phyloP scores from a whole-genome alignment of 2,888 invertebrate genomes.

The Drosophila algonquin region DNA sequence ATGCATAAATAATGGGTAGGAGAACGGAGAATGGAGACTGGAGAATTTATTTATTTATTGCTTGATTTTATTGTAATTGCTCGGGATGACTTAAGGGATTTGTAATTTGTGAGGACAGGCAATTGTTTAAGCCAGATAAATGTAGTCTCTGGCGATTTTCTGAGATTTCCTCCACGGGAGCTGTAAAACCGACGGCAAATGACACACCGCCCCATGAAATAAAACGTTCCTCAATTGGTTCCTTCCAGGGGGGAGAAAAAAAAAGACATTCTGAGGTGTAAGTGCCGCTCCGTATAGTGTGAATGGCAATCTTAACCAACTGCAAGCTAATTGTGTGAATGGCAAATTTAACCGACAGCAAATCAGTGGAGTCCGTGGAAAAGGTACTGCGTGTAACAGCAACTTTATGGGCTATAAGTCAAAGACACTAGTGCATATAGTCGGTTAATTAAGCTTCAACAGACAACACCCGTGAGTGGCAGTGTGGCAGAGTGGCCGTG shows the following conservation, averaged over 20 bases:
- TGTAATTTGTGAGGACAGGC: slow-evolving; percentile 54
- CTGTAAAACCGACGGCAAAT: no score
- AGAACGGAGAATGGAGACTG: slow-evolving; percentile 6
- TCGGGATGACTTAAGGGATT: slow-evolving; percentile 54
- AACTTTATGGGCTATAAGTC: background rate
- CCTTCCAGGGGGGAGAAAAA: no score
- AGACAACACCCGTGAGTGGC: slow-evolving; percentile 7
- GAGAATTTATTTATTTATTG: slow-evolving; percentile 63
- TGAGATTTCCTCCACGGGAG: background rate
- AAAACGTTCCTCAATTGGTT: no score
- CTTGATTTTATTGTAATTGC: slow-evolving; percentile 36
- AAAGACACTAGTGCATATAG: background rate
- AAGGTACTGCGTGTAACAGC: background rate
- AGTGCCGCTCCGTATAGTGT: background rate
- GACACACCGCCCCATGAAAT: no score
- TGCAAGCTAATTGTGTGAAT: background rate
- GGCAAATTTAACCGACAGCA: background rate
- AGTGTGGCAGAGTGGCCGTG: slow-evolving; percentile 1
- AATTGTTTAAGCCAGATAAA: background rate
- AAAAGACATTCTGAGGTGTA: background rate
- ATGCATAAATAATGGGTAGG: slow-evolving; percentile 57
- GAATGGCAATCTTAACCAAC: background rate
- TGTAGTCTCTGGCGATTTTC: background rate
- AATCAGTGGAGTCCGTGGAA: background rate
- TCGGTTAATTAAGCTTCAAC: slow-evolving; percentile 12